Base-by-base conservation (phyloP, 53 echinoderm and acorn worm genomes). In the Echinarachnius parma region DNA sequence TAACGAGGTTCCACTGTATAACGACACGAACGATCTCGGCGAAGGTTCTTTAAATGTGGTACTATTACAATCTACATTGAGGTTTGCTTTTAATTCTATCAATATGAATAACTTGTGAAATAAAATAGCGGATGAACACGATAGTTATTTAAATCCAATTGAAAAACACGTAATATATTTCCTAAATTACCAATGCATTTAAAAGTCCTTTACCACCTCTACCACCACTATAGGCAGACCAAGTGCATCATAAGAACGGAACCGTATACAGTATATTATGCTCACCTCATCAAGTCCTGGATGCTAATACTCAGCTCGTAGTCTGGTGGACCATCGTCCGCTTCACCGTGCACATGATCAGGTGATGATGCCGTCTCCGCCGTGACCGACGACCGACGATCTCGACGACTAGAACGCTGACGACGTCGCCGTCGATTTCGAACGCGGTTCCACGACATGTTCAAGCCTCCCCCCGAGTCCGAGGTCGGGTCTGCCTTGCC, bases 291-390 rank as follows among this genome's bases (percentile, higher is more conserved):
- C 24, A 66, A 33, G 16, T 66, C 48, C 47, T 66, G 46, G 14
- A 66, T 48, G 33, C 66, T 66, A 28, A 66, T 46, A 28, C 66
- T 66, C 11, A 21, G 28, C 31, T 46, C 66, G 47, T 66, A 66
- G 2, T 46, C 5, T 13, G 66, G 66, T n/a, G 66, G 66, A 28
- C 14, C 57, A 29, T 57, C 28, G 4, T 52, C 53, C 39, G 39
- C 13, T 13, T 39, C 20, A 1, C 21, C 9, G 27, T 34, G 15
- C 16, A 2, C 30, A 27, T 47, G n/a, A 18, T 47, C 66, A 2
- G n/a, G 26, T 4, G 66, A 46, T 47, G 66, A 3, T 33, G 7
- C 28, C 28, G 46, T 33, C 16, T 19, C n/a, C 16, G 28, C 26
- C n/a, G 31, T 27, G 16, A 5, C 5, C 5, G 62, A 23, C 10